These are phyloP conservation scores for Bacillus rossius DNA, from an alignment of 1,140 invertebrate species.

Conservation along the genomic window DNA sequence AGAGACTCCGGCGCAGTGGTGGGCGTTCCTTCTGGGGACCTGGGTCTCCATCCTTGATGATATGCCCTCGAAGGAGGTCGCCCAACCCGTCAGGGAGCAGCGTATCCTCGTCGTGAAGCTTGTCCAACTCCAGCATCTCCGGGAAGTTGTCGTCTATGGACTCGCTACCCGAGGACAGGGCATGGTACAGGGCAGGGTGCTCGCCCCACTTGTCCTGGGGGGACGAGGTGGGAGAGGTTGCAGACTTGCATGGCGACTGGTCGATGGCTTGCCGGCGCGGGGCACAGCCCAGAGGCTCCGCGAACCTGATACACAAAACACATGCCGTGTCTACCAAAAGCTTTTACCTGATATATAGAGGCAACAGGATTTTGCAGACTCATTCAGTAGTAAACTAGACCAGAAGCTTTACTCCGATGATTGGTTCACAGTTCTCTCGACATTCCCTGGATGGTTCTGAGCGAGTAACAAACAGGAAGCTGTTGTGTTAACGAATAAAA, in stretches of 20 bases:
- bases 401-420: too few relatives aligned
- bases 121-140: slow-evolving; percentile 57
- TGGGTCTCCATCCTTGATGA: slow-evolving; percentile 17
- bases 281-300: slow-evolving; percentile 46
- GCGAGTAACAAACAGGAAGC: too few relatives aligned
- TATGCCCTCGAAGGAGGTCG: slow-evolving; percentile 25
- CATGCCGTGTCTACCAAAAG: not conserved
- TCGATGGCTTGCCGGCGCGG: slow-evolving; percentile 38
- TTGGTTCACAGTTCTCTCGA: too few relatives aligned
- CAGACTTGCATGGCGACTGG: slow-evolving; percentile 39
- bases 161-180: slow-evolving; percentile 44
- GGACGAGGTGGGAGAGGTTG: slow-evolving; percentile 28
- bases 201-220: slow-evolving; percentile 2
- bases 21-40: slow-evolving; percentile 13
- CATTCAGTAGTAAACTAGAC: too few relatives aligned
- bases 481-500: too few relatives aligned
- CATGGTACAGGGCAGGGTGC: slow-evolving; percentile 35
- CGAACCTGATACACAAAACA: slow-evolving; percentile 39
- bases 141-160: slow-evolving; percentile 62
- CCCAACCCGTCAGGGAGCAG: slow-evolving; percentile 27
- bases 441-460: too few relatives aligned
- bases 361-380: not conserved
- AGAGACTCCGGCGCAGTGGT: slow-evolving; percentile 30
- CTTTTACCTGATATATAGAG: not conserved
- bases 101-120: slow-evolving; percentile 32